Percentiles rank a stretch among this genome's conserved stretches.
Conservation (phyloP, 2,113 vertebrate genomes). For the Procavia capensis region DNA sequence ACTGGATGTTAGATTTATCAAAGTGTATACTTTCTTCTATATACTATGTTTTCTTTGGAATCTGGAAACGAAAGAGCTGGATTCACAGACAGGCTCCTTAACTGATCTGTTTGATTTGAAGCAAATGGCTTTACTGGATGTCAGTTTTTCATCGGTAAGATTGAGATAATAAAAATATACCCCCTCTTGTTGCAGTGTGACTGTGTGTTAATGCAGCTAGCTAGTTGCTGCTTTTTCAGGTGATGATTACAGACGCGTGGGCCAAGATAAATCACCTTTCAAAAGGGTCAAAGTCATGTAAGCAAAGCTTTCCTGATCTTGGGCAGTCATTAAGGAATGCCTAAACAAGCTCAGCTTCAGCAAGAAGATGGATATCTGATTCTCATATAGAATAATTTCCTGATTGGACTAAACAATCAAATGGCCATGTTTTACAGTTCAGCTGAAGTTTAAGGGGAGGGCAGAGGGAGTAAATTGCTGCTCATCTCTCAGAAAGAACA, state of each 20-base stretch:
- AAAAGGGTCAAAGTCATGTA: neutral
- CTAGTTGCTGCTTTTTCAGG: neutral
- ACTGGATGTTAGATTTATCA: neutral
- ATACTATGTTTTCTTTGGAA: neutral
- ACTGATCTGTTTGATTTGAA: neutral
- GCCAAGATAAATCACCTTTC: neutral
- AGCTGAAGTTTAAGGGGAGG: conserved; percentile 67
- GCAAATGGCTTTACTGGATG: neutral
- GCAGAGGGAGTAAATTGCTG: conserved; percentile 70
- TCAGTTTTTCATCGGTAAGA: neutral
- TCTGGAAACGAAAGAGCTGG: neutral
- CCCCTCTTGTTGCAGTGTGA: neutral
- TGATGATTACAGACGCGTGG: neutral
- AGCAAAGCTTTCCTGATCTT: neutral
- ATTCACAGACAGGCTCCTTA: neutral
- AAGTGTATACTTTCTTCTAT: no score
- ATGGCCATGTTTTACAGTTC: conserved; percentile 61
- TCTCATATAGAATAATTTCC: conserved; percentile 39
- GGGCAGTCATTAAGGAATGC: neutral
- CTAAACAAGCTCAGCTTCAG: neutral
- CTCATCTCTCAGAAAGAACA: conserved; percentile 74
- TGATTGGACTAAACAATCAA: conserved; percentile 61
- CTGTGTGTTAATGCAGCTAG: neutral
- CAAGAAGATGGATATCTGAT: conserved; percentile 26
- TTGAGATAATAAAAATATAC: neutral